Percentiles rank a stretch among this genome's conserved stretches.
These are phyloP conservation scores for Drosophila takahashii DNA, from an alignment of 1,140 invertebrate species.

Conservation along the genomic window DNA sequence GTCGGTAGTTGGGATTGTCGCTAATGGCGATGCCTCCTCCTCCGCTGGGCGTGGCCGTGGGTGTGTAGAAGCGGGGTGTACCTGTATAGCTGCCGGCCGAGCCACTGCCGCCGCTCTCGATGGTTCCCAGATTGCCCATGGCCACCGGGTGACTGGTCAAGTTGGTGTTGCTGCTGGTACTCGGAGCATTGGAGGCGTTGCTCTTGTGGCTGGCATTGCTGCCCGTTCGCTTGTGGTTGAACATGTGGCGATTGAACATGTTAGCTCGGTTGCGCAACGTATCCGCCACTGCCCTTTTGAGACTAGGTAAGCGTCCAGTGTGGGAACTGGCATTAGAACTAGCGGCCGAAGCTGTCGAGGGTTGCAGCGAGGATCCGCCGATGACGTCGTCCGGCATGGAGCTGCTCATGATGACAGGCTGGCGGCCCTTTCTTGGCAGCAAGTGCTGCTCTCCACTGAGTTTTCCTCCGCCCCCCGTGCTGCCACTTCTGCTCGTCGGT, in stretches of 20 bases:
- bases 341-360: constrained; percentile 74
- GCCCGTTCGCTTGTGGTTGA: constrained; percentile 73
- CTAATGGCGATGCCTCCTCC: constrained; percentile 37
- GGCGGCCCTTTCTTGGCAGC: constrained; percentile 36
- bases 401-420: constrained; percentile 69
- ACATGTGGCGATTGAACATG: constrained; percentile 59
- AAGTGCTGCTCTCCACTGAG: constrained; percentile 73
- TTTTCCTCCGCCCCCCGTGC: constrained; percentile 46
- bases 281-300: constrained; percentile 62
- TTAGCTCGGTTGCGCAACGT: constrained; percentile 53
- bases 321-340: constrained; percentile 73
- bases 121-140: constrained; percentile 72
- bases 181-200: constrained; percentile 68
- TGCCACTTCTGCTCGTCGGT: constrained; percentile 48
- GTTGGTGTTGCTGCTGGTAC: constrained; percentile 72
- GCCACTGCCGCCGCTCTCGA: constrained; percentile 81
- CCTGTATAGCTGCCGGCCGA: constrained; percentile 75
- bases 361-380: constrained; percentile 62
- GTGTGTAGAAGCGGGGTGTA: constrained; percentile 69
- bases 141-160: constrained; percentile 63
- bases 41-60: constrained; percentile 52
- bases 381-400: constrained; percentile 77
- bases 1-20: constrained; percentile 73
- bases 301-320: constrained; percentile 54
- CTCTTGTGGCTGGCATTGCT: constrained; percentile 81